A percentile compares a stretch with the other conserved stretches of the same genome.
Evolutionary conservation across 2,113 vertebrate genomes (phyloP).

Genomic region (Hipposideros armiger): DNA sequence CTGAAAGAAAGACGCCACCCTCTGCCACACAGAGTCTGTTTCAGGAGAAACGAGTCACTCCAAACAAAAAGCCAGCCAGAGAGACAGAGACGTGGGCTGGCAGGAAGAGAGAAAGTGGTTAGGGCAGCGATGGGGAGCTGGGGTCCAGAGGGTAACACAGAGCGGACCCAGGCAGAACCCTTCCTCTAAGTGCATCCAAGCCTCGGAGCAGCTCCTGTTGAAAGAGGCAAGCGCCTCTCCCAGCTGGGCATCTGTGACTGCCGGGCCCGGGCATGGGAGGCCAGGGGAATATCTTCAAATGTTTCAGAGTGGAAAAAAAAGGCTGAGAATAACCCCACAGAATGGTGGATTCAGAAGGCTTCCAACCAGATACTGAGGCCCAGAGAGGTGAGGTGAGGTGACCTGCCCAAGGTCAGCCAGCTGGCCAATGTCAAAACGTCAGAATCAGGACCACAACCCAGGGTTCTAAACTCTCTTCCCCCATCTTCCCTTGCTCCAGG

Average conservation of each 20-base stretch:
- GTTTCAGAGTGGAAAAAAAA: background rate
- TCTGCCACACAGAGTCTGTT: background rate
- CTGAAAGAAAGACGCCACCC: background rate
- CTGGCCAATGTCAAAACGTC: background rate
- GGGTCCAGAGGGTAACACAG: background rate
- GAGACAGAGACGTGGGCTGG: background rate
- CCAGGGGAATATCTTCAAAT: background rate
- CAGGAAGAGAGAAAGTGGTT: fast-evolving
- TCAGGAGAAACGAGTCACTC: background rate
- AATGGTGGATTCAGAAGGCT: background rate
- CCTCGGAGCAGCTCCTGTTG: background rate
- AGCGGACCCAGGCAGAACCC: too few species aligned
- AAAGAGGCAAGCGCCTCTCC: too few species aligned
- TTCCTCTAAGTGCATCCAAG: background rate
- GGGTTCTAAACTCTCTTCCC: background rate
- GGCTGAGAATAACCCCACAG: background rate
- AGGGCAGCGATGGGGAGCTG: background rate
- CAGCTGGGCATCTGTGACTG: background rate
- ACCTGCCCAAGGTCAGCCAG: background rate
- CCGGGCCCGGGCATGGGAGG: fast-evolving
- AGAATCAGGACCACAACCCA: background rate
- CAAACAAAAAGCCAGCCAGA: background rate
- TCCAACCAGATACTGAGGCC: background rate
- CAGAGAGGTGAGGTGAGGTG: background rate
- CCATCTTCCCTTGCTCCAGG: background rate